Percentiles rank a stretch among this genome's conserved stretches.
Conservation (phyloP, 2,113 vertebrate genomes). For the Clinocottus analis region DNA sequence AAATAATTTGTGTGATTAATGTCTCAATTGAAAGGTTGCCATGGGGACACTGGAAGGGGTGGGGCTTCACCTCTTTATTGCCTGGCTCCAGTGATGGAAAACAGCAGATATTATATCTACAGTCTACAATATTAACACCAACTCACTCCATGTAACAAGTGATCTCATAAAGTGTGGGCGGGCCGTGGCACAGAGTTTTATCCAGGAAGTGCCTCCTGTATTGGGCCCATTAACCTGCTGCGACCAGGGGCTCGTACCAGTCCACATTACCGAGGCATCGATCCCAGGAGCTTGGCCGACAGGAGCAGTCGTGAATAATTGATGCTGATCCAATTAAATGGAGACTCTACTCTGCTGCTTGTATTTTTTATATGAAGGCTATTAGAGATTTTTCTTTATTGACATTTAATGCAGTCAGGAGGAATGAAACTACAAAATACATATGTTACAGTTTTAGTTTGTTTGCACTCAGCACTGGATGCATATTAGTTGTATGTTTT, state of each 20-base stretch:
- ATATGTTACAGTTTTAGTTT: conserved; percentile 16
- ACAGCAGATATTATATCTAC: background rate
- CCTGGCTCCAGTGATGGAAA: no score
- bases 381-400: conserved; percentile 40
- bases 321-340: conserved; percentile 68
- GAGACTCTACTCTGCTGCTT: conserved; percentile 35
- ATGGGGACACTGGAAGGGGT: no score
- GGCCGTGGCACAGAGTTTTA: conserved; percentile 33
- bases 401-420: conserved; percentile 29
- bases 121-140: background rate
- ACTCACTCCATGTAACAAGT: no score
- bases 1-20: no score
- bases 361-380: conserved; percentile 61
- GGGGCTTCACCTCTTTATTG: no score
- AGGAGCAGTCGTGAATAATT: conserved; percentile 81
- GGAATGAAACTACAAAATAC: background rate
- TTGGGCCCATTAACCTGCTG: conserved; percentile 73
- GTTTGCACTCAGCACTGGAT: conserved; percentile 9
- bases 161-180: background rate
- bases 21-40: no score
- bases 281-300: conserved; percentile 76
- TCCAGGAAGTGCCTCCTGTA: conserved; percentile 59
- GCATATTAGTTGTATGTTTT: no score
- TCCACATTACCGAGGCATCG: conserved; percentile 77
- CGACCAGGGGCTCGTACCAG: conserved; percentile 70